Conservation (phyloP, 2,888 invertebrate species). For the Serrognathus titanus region DNA sequence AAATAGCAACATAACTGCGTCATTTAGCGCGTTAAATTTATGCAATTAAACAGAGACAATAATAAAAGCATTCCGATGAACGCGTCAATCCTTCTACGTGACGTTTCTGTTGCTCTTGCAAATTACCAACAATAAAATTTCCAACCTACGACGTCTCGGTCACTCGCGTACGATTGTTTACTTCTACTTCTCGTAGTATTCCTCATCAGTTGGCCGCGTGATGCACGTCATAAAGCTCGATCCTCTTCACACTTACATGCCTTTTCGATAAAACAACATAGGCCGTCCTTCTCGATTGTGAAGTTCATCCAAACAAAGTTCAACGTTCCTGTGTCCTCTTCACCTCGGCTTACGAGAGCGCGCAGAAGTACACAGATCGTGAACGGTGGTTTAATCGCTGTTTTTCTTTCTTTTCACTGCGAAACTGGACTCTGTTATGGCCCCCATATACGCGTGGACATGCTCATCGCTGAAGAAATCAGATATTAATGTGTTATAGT, state of each 20-base stretch:
- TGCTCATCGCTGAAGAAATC: too few relatives aligned
- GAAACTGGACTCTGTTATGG: too few relatives aligned
- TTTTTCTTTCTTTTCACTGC: too few relatives aligned
- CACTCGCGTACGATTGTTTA: constrained; percentile 4
- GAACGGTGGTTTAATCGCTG: too few relatives aligned
- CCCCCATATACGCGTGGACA: too few relatives aligned
- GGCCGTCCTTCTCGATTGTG: not conserved
- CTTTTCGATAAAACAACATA: not conserved
- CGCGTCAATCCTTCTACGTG: not conserved
- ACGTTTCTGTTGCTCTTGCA: constrained; percentile 3
- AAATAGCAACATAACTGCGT: too few relatives aligned
- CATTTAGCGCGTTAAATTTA: too few relatives aligned
- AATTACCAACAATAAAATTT: constrained; percentile 10
- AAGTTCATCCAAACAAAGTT: constrained; percentile 7
- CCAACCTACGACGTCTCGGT: constrained; percentile 3
- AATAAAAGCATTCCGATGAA: too few relatives aligned
- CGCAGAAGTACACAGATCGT: too few relatives aligned
- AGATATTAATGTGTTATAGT: too few relatives aligned
- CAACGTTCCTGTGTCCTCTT: constrained; percentile 15
- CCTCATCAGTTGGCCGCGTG: constrained; percentile 6
- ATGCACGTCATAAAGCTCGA: not conserved
- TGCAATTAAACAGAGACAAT: too few relatives aligned
- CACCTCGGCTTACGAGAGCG: constrained; percentile 6
- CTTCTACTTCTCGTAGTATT: constrained; percentile 5
- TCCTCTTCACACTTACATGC: not conserved